Evolutionary conservation across 2,113 vertebrate species (phyloP), one percentile per base, ranked within the genome.

Genomic region (Nycticorax nycticorax): DNA sequence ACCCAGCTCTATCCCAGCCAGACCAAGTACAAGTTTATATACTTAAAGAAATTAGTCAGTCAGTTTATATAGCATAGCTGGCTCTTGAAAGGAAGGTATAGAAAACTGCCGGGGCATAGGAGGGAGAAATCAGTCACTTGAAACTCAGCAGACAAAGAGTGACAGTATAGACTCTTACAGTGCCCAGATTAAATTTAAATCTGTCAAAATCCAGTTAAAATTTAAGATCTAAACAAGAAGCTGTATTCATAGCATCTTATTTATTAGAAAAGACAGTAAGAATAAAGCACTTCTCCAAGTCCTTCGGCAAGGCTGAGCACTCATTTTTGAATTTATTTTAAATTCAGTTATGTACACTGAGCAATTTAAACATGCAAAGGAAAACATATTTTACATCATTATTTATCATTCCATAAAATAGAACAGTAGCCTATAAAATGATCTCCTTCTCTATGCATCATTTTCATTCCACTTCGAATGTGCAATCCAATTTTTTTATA

Each of bases 371-470:
- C 64, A 93, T 68, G 68, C 72, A 91, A 93, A 92, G 60, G 37
- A 94, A 93, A 96, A 92, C 64, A 92, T 81, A 92, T 85, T 96
- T 91, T 93, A 87, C 82, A 94, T 92, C 45, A 95, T 94, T 95
- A 93, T 94, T 96, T 96, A 94, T 87, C 85, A 96, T 94, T 93
- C 85, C 57, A 88, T 93, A 93, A 96, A 84, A 86, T 7, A 94
- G 68, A 96, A 92, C 83, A 94, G 91, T 89, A 89, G 79, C 48
- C 63, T 92, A 93, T 95, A 94, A 96, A 94, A 94, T 89, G 5
- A 92, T 87, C 83, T 88, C 27, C 39, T 89, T 94, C 79, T 80
- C 60, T 68, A 81, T 77, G 80, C 35, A 89, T 92, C 76, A 84
- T 92, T 94, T 95, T 95, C 82, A 84, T 91, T 86, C 69, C 48